Conservation (phyloP, 1,140 invertebrate species). For the Paraescarpia echinospica region DNA sequence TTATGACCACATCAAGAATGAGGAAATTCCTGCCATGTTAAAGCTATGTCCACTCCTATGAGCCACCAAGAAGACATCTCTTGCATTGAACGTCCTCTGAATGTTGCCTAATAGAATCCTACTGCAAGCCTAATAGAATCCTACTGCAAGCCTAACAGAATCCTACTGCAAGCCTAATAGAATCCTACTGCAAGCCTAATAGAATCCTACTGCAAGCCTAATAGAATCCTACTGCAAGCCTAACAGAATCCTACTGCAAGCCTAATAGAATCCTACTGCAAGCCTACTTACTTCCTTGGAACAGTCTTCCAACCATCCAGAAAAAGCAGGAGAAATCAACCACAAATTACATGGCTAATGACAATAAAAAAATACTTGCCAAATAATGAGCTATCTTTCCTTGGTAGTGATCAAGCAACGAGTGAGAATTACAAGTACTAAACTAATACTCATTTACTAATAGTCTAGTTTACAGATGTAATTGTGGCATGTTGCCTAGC, state of each 20-base stretch:
- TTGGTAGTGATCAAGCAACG: not conserved
- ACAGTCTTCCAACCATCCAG: not conserved
- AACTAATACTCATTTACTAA: too few species aligned
- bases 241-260: not conserved
- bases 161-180: too few species aligned
- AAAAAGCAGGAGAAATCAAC: not conserved
- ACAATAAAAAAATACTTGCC: not conserved
- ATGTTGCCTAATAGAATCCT: not conserved
- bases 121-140: not conserved
- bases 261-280: not conserved
- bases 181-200: too few species aligned
- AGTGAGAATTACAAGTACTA: not conserved
- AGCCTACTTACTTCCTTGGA: not conserved
- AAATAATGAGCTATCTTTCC: not conserved
- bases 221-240: not conserved
- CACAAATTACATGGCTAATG: not conserved
- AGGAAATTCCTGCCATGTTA: not conserved
- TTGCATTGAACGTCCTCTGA: not conserved
- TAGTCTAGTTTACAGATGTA: too few species aligned
- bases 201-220: too few species aligned
- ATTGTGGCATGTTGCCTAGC: not conserved
- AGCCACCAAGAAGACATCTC: not conserved
- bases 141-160: too few species aligned
- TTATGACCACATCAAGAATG: not conserved
- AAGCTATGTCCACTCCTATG: not conserved